Evolutionary conservation across 2,113 vertebrate species (phyloP).

Genomic region (Plecotus auritus): DNA sequence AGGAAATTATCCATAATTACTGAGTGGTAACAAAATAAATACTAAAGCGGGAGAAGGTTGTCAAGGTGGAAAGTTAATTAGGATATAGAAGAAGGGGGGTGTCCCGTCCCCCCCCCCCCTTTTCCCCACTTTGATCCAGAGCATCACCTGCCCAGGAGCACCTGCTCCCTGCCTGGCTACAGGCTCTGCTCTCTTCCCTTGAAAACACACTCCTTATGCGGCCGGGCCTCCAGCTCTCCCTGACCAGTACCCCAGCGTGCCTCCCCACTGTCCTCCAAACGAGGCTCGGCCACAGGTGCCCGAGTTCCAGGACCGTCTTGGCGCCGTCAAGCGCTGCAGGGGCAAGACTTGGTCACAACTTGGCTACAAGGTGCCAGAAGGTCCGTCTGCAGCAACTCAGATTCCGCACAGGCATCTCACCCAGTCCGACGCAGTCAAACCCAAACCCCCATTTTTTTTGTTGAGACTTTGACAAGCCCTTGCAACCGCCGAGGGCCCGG

Average conservation of each 20-base stretch:
- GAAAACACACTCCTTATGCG: background rate
- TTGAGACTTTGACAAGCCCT: conserved; percentile 51
- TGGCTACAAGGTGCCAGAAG: background rate
- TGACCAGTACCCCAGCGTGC: accelerated
- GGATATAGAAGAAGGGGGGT: background rate
- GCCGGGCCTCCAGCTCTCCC: background rate
- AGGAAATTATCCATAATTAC: background rate
- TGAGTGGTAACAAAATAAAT: background rate
- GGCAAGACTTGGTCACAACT: conserved; percentile 26
- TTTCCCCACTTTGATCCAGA: background rate
- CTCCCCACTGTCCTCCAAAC: background rate
- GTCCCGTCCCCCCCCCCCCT: too few relatives aligned
- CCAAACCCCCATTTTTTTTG: conserved; percentile 58
- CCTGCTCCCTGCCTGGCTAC: background rate
- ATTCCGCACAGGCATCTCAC: conserved; percentile 25
- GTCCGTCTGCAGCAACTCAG: background rate
- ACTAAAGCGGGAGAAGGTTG: background rate
- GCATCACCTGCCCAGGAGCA: accelerated
- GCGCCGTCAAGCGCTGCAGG: background rate
- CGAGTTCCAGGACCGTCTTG: background rate
- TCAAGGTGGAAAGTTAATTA: background rate
- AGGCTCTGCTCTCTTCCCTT: background rate
- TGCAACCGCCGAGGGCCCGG: background rate
- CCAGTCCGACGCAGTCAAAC: conserved; percentile 40
- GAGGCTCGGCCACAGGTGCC: background rate